These are phyloP conservation scores for Scotopteryx bipunctaria DNA, from an alignment of 2,888 invertebrate genomes.

Conservation along the genomic window DNA sequence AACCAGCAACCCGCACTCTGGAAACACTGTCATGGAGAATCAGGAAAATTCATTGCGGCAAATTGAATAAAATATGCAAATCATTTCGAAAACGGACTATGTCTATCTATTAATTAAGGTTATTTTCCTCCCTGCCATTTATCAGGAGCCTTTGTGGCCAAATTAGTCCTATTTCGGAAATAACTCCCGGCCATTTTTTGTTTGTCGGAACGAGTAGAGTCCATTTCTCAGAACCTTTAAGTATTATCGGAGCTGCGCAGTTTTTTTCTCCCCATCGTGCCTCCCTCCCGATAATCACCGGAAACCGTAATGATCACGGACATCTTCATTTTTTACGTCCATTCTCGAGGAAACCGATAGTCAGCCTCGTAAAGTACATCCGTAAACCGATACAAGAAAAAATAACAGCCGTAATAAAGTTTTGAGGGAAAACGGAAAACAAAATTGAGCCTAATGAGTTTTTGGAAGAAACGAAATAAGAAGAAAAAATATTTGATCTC, in stretches of 20 bases:
- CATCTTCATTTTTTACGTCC: constrained; percentile 47
- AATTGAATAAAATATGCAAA: constrained; percentile 11
- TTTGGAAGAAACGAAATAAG: constrained; percentile 8
- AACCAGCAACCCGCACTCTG: constrained; percentile 24
- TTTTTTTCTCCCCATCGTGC: constrained; percentile 27
- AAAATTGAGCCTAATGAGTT: constrained; percentile 21
- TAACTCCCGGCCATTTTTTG: constrained; percentile 40
- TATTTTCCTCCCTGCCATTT: constrained; percentile 3
- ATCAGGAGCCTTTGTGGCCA: constrained; percentile 29
- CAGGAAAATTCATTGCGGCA: constrained; percentile 19
- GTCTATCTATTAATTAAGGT: constrained; percentile 22
- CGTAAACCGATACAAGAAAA: constrained; percentile 35
- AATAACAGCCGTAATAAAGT: constrained; percentile 27
- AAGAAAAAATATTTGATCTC: too few relatives aligned
- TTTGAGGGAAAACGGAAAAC: constrained; percentile 23
- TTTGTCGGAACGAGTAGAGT: constrained; percentile 39
- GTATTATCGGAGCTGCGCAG: constrained; percentile 38
- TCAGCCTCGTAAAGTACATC: constrained; percentile 27
- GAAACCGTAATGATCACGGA: constrained; percentile 47
- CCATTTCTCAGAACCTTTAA: constrained; percentile 47
- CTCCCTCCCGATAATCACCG: constrained; percentile 47
- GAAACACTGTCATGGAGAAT: constrained; percentile 26
- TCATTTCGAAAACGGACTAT: constrained; percentile 19
- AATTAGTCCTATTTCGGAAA: constrained; percentile 41
- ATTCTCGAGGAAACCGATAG: constrained; percentile 39